Evolutionary conservation across 2,888 invertebrate species (phyloP), one percentile per base, ranked within the genome.

Genomic region (Dascillus cervinus): DNA sequence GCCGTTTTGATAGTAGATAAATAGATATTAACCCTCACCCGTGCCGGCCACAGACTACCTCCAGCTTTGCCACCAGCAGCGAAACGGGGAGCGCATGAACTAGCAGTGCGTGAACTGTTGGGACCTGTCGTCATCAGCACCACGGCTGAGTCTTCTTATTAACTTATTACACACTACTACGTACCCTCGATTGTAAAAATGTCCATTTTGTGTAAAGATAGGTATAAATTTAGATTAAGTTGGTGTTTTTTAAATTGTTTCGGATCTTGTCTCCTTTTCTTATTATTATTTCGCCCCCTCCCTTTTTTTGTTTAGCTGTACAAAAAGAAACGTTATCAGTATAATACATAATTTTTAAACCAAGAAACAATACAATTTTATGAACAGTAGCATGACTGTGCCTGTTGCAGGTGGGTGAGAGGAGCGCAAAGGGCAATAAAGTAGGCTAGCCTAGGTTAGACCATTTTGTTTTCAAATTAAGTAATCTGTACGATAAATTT

Each of bases 201-300:
- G 65, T 65, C 65, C 65, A 65, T 62, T 65, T 63, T 64, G 60
- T 66, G 65, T 66, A 66, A 66, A 66, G 58, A 63, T 65, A 65
- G 64, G 56, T 63, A 61, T 62, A 62, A 63, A 62, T 60, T 62
- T 62, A 63, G 62, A 56, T 61, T 64, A 62, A 62, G 63, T 62
- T 59, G 55, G 53, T 59, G 47, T 53, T 52, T 47, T 49, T 41
- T 41, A 47, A 41, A 46, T 36, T 41, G 37, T 47, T 42, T 35
- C 32, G 22, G n/a, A n/a, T n/a, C n/a, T n/a, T n/a, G n/a, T n/a
- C n/a, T n/a, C n/a, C n/a, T n/a, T n/a, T n/a, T n/a, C n/a, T n/a
- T n/a, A n/a, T n/a, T n/a, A n/a, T n/a, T n/a, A n/a, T n/a, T n/a
- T n/a, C 32, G 12, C 22, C 21, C 26, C 26, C 31, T 27, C 23